Conservation (phyloP, 2,113 vertebrate genomes). For the Elaphurus davidianus region DNA sequence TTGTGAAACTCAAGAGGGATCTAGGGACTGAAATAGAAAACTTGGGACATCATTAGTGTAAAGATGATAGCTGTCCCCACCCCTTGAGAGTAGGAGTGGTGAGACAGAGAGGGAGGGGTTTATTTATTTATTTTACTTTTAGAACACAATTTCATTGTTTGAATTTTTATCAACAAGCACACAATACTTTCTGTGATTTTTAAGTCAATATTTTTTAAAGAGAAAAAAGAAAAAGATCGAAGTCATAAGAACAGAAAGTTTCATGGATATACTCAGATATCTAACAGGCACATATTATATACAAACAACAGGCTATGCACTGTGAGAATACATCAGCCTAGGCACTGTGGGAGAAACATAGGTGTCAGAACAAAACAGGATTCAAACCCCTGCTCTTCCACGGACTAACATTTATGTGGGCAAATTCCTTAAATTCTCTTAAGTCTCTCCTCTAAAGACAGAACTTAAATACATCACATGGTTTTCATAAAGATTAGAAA, state of each 20-base stretch:
- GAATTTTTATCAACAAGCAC: constrained; percentile 23
- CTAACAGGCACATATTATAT: not conserved
- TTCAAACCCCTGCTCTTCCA: not conserved
- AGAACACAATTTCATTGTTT: not conserved
- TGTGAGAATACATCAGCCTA: not conserved
- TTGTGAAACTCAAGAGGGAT: constrained; percentile 58
- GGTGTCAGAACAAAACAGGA: not conserved
- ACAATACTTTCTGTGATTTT: not conserved
- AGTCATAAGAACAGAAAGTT: not conserved
- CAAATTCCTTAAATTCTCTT: not conserved
- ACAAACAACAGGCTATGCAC: not conserved
- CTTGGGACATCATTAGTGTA: constrained; percentile 32
- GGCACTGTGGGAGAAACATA: not conserved
- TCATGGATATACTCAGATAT: not conserved
- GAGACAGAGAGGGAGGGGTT: not conserved
- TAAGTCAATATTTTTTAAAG: not conserved
- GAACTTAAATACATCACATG: not conserved
- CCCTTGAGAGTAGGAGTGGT: constrained; percentile 52
- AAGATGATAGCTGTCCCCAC: constrained; percentile 40
- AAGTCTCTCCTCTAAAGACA: not conserved
- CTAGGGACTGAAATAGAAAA: constrained; percentile 49
- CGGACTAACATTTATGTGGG: not conserved
- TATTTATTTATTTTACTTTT: not conserved
- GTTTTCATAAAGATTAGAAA: not conserved
- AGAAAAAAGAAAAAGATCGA: not conserved